phyloP scores from a whole-genome alignment of 2,113 vertebrate species.

The Notothenia coriiceps region DNA sequence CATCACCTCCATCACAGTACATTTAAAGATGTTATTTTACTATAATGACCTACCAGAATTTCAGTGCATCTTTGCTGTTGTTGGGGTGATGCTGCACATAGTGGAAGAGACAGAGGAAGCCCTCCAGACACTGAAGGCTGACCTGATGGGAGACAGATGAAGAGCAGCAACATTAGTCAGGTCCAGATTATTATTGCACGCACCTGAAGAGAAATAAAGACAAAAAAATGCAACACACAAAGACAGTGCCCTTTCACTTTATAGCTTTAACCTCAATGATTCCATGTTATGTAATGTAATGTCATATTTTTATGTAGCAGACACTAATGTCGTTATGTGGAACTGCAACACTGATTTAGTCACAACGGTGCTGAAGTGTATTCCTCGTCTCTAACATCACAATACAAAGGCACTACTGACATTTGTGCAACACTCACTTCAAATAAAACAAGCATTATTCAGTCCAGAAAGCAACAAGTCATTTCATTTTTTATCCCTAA shows the following conservation, averaged over 20 bases:
- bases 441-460: background rate
- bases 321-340: slow-evolving; percentile 18
- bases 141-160: slow-evolving; percentile 74
- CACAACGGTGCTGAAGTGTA: background rate
- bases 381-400: slow-evolving; percentile 1
- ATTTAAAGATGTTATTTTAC: background rate
- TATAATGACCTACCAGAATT: slow-evolving; percentile 81
- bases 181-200: background rate
- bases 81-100: slow-evolving; percentile 77
- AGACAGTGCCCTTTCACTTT: slow-evolving; percentile 1
- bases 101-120: slow-evolving; percentile 86
- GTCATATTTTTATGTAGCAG: slow-evolving; percentile 18
- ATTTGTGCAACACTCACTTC: background rate
- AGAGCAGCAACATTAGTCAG: slow-evolving; percentile 14
- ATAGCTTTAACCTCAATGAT: background rate
- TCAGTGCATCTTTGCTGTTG: slow-evolving; percentile 77
- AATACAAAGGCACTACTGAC: background rate
- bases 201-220: slow-evolving; percentile 10
- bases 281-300: slow-evolving; percentile 3
- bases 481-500: background rate
- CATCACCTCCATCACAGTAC: background rate
- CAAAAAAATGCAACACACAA: background rate
- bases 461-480: background rate
- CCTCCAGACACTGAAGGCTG: slow-evolving; percentile 85
- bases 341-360: slow-evolving; percentile 30